phyloP scores from a whole-genome alignment of 53 echinoderm and acorn worm species.

The Actinopyga echinites region DNA sequence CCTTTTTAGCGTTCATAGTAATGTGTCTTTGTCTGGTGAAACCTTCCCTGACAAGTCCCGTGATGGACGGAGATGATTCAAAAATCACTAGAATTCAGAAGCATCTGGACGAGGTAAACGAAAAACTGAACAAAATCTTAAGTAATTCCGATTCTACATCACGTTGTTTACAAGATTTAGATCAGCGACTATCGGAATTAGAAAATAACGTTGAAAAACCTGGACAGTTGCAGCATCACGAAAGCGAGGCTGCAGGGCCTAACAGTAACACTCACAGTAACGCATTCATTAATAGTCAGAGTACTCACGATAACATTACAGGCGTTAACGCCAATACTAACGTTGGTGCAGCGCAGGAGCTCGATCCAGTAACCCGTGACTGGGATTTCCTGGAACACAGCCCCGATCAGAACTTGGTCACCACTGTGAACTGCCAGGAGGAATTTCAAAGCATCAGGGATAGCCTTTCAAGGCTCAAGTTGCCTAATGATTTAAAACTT shows the following conservation, averaged over 20 bases:
- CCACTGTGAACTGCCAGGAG: slow-evolving; percentile 15
- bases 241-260: background rate
- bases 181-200: slow-evolving; percentile 1
- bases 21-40: too few species aligned
- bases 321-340: slow-evolving; percentile 2
- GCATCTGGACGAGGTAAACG: background rate
- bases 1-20: too few species aligned
- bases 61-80: slow-evolving; percentile 2
- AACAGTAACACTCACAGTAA: background rate
- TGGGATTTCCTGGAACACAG: slow-evolving; percentile 2
- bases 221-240: background rate
- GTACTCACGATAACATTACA: background rate
- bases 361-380: background rate
- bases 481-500: slow-evolving; percentile 18
- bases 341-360: background rate
- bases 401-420: slow-evolving; percentile 10
- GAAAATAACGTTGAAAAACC: background rate
- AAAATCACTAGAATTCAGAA: background rate
- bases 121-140: background rate
- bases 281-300: background rate
- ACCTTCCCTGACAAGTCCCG: background rate
- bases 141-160: slow-evolving; percentile 6
- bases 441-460: background rate
- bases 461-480: background rate
- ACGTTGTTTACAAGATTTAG: slow-evolving; percentile 6